Evolutionary conservation across 2,888 invertebrate genomes (phyloP).

Genomic region (Lapara coniferarum): DNA sequence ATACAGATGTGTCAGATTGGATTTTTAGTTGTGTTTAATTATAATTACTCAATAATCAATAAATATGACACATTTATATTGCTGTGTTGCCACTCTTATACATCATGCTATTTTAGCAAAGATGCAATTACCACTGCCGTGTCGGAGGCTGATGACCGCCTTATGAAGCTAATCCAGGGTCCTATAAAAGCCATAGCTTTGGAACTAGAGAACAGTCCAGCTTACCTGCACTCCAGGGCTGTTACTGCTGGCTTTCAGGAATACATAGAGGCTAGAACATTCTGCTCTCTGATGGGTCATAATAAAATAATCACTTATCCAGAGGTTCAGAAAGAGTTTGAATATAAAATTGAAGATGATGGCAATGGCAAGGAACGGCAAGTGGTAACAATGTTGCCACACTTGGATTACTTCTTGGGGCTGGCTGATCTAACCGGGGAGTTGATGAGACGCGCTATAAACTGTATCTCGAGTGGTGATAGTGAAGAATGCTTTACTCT

Average conservation of each 20-base stretch:
- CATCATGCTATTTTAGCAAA: slow-evolving; percentile 54
- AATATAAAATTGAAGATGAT: slow-evolving; percentile 16
- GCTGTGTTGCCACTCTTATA: neutral
- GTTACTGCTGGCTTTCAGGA: slow-evolving; percentile 86
- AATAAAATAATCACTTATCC: slow-evolving; percentile 85
- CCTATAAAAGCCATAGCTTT: slow-evolving; percentile 85
- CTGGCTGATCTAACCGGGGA: slow-evolving; percentile 95
- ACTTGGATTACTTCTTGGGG: slow-evolving; percentile 87
- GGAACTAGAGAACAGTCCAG: slow-evolving; percentile 89
- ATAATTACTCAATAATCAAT: too few species aligned
- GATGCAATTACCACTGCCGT: slow-evolving; percentile 61
- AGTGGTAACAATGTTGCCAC: slow-evolving; percentile 67
- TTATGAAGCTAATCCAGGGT: slow-evolving; percentile 85
- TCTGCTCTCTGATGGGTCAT: slow-evolving; percentile 87
- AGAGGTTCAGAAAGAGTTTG: slow-evolving; percentile 81
- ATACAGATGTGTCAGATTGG: too few species aligned
- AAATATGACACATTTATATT: too few species aligned
- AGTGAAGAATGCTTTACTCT: slow-evolving; percentile 87
- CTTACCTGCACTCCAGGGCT: slow-evolving; percentile 73
- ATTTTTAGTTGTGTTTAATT: too few species aligned
- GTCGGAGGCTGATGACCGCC: slow-evolving; percentile 84
- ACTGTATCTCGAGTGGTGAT: slow-evolving; percentile 90
- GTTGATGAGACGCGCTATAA: slow-evolving; percentile 94
- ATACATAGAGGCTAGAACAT: slow-evolving; percentile 93
- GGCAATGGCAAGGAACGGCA: slow-evolving; percentile 45